Base-by-base conservation (phyloP, 2,113 vertebrate genomes). In the Australoheros scitulus region DNA sequence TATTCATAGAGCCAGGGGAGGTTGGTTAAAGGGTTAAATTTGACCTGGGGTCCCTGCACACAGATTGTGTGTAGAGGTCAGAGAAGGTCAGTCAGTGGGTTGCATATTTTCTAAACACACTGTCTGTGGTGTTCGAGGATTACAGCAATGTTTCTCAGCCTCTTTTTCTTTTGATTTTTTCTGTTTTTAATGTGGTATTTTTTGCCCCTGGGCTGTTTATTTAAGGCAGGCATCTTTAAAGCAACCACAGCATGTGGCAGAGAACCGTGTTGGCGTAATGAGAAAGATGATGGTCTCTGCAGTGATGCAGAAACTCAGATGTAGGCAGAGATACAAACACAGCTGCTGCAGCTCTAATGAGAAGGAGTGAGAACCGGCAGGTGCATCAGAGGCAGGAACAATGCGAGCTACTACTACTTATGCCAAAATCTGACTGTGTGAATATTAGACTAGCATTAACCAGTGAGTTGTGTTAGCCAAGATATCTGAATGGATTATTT, bases 321-420 rank as follows among this genome's bases (percentile, higher is more conserved):
- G 47, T 2, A 65, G 38, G 52, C 65, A 29, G 65, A 76, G 81
- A 65, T 38, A 43, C 76, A 83, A 80, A 89, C 80, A 87, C 85
- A 86, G 86, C 86, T 85, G 86, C 82, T 75, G 81, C 41, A 77
- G 76, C 26, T 77, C 63, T 65, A 82, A 84, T 70, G 60, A 81
- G 74, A 6, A 3, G 3, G 2, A n/a, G 11, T 57, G 32, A 15
- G 59, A 77, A 60, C 7, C 1, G 56, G 59, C 85, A 85, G 83
- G 56, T 58, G 80, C 77, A 76, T 18, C 18, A 18, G 26, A 65
- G 61, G 59, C 65, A 41, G 63, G 17, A 70, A 52, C 29, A 59
- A 1, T 47, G 38, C 4, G 70, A 34, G 29, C 9, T 36, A 57
- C 81, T 6, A 20, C 6, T 17, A 32, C 24, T 57, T 6, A 57